Conservation (phyloP, 2,888 invertebrate genomes). For the Pterostichus niger region DNA sequence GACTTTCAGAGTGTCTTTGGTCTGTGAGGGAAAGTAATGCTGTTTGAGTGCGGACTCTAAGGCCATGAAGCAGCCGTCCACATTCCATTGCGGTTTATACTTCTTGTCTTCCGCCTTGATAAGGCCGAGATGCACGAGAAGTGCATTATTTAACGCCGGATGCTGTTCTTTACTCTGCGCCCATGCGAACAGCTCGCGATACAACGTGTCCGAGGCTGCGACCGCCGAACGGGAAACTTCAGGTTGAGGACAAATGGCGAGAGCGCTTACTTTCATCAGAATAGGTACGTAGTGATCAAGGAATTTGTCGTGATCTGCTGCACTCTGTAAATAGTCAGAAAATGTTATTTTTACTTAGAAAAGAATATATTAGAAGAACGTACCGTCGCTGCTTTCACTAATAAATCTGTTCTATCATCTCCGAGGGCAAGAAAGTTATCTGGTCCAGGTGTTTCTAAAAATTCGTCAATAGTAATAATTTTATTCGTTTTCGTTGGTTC, state of each 20-base stretch:
- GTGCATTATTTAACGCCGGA: conserved; percentile 80
- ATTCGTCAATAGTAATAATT: conserved; percentile 75
- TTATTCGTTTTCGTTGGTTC: conserved; percentile 60
- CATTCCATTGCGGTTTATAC: conserved; percentile 81
- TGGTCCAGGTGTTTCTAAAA: conserved; percentile 77
- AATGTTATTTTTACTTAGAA: not conserved
- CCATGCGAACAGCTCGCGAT: conserved; percentile 79
- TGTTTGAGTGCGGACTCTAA: conserved; percentile 79
- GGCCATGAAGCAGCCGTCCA: conserved; percentile 81
- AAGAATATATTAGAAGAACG: not conserved
- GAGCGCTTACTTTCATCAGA: conserved; percentile 80
- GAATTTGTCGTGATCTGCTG: conserved; percentile 69
- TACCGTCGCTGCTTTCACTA: conserved; percentile 43
- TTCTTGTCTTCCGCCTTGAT: conserved; percentile 87
- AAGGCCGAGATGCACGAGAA: conserved; percentile 84
- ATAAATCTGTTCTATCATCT: conserved; percentile 72
- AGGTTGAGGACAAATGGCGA: conserved; percentile 78
- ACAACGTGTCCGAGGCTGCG: conserved; percentile 78
- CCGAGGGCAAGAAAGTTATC: conserved; percentile 78
- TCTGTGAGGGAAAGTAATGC: conserved; percentile 79
- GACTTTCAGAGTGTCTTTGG: conserved; percentile 78
- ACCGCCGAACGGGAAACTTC: conserved; percentile 76
- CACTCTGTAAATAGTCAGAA: conserved; percentile 69
- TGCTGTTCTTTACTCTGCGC: conserved; percentile 77
- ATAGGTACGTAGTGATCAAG: conserved; percentile 76